These are phyloP conservation scores for Marcusenius ussheri DNA, from an alignment of 2,113 vertebrate genomes.

Conservation along the genomic window DNA sequence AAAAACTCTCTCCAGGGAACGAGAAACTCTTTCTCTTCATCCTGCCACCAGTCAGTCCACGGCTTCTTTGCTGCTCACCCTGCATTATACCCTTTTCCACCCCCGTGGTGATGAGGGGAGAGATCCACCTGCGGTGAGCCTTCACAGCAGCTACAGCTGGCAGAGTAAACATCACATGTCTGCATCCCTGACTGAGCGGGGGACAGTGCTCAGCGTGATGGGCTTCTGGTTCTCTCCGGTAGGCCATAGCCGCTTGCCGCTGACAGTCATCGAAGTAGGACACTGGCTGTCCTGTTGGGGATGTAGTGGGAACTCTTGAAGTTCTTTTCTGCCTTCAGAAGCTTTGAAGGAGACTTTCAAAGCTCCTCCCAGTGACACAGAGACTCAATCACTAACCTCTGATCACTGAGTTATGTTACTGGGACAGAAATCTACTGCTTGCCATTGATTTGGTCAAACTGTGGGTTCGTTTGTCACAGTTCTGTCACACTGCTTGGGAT, in stretches of 20 bases:
- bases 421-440: neutral
- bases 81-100: neutral
- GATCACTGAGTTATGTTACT: neutral
- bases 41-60: neutral
- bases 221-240: neutral
- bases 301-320: neutral
- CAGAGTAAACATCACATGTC: neutral
- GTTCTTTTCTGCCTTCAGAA: neutral
- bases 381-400: neutral
- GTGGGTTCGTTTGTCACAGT: neutral
- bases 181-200: neutral
- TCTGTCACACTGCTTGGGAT: neutral
- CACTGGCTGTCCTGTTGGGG: neutral
- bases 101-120: neutral
- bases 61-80: neutral
- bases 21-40: neutral
- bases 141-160: neutral
- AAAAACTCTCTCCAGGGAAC: neutral
- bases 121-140: neutral
- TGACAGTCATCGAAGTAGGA: neutral
- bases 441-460: neutral
- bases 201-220: neutral
- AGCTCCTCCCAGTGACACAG: neutral
- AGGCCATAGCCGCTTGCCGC: neutral
- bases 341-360: neutral